phyloP scores from a whole-genome alignment of 2,888 invertebrate species.

The Leptopilina syphax region DNA sequence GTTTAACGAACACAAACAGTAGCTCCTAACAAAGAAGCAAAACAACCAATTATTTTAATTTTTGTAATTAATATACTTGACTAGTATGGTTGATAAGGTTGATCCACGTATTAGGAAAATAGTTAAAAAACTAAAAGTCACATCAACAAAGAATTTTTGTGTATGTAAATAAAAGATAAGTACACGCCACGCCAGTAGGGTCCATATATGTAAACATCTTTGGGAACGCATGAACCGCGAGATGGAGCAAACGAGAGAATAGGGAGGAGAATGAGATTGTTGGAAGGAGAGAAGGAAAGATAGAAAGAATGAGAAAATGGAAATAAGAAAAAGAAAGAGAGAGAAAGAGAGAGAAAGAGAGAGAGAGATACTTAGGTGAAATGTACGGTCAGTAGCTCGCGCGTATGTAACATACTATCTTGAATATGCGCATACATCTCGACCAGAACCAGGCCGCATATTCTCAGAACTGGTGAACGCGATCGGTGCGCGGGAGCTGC shows the following conservation, averaged over 20 bases:
- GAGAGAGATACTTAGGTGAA: conserved; percentile 47
- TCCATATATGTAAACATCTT: conserved; percentile 76
- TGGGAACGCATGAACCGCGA: conserved; percentile 69
- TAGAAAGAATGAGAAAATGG: conserved; percentile 50
- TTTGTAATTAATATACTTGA: too few relatives aligned
- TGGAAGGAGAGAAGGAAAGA: conserved; percentile 42
- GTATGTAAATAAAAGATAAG: conserved; percentile 74
- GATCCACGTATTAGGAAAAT: too few relatives aligned
- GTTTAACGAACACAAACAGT: too few relatives aligned
- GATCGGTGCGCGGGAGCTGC: conserved; percentile 75
- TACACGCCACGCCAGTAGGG: conserved; percentile 68
- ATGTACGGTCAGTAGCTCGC: conserved; percentile 69
- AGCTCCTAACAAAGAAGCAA: too few relatives aligned
- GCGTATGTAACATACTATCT: conserved; percentile 76
- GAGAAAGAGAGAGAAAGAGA: neutral
- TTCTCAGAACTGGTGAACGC: conserved; percentile 74
- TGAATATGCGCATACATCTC: conserved; percentile 76
- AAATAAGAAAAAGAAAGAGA: neutral
- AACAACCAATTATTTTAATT: too few relatives aligned
- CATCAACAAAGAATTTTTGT: too few relatives aligned
- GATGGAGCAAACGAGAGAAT: conserved; percentile 51
- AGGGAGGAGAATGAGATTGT: conserved; percentile 48
- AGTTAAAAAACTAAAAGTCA: too few relatives aligned
- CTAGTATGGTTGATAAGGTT: too few relatives aligned
- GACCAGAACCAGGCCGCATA: conserved; percentile 65